Evolutionary conservation across 2,797 vertebrate species (phyloP).

Genomic region (Odontamblyopus rebecca): DNA sequence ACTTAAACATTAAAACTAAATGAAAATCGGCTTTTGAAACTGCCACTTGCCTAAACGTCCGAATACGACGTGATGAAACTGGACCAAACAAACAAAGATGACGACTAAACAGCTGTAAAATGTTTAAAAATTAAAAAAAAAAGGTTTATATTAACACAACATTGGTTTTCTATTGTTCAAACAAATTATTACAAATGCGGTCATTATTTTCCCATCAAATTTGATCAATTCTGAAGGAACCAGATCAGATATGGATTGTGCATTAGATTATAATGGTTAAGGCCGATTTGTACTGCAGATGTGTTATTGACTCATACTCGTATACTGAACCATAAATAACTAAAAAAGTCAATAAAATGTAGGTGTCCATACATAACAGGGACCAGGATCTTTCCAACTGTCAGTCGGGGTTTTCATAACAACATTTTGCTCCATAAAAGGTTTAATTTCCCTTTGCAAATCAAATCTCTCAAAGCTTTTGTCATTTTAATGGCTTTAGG

Average conservation of each 20-base stretch:
- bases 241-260: constrained; percentile 6
- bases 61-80: not conserved
- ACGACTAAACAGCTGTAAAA: too few relatives aligned
- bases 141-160: not conserved
- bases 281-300: not conserved
- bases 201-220: constrained; percentile 46
- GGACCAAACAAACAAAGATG: not conserved
- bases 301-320: not conserved
- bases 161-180: constrained; percentile 9
- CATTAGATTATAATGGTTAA: not conserved
- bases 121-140: not conserved
- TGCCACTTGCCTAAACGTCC: not conserved
- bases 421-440: not conserved
- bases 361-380: not conserved
- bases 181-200: constrained; percentile 34
- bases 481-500: not conserved
- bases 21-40: not conserved
- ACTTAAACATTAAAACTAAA: too few relatives aligned
- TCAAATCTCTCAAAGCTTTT: not conserved
- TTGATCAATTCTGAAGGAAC: constrained; percentile 12
- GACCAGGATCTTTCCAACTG: not conserved
- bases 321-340: not conserved
- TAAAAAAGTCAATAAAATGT: not conserved
- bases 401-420: not conserved
- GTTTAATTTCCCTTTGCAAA: not conserved